Evolutionary conservation across 2,888 invertebrate genomes (phyloP).

Genomic region (Drosophila pseudotalamancana): DNA sequence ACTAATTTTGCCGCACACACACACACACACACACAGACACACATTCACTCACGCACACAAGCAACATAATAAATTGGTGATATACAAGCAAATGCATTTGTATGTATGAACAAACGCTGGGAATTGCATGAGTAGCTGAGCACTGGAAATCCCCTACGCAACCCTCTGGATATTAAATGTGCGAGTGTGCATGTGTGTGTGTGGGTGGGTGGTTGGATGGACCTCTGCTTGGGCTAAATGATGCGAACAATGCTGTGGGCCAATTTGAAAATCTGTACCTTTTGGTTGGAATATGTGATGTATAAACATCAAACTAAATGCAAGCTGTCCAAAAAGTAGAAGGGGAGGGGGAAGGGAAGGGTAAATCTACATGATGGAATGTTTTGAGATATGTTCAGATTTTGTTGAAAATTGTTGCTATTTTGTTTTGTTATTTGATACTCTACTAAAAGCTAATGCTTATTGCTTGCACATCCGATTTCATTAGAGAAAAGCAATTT

Average conservation of each 20-base stretch:
- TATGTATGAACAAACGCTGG: constrained; percentile 11
- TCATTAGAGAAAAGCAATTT: constrained; percentile 41
- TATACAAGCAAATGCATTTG: constrained; percentile 29
- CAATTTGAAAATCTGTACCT: constrained; percentile 28
- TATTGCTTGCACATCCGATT: constrained; percentile 17
- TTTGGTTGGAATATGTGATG: constrained; percentile 12
- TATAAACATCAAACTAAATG: constrained; percentile 18
- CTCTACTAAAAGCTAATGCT: constrained; percentile 17
- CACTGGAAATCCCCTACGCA: constrained; percentile 16
- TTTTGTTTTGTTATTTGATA: constrained; percentile 38
- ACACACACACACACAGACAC: constrained; percentile 24
- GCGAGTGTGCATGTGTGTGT: not conserved
- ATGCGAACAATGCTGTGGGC: constrained; percentile 36
- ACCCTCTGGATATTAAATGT: not conserved
- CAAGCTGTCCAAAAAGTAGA: not conserved
- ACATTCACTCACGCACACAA: constrained; percentile 28
- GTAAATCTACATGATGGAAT: constrained; percentile 27
- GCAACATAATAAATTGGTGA: constrained; percentile 72
- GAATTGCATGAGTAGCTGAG: constrained; percentile 26
- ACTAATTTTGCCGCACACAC: constrained; percentile 65
- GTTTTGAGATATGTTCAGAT: constrained; percentile 12
- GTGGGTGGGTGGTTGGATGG: not conserved
- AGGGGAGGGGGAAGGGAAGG: not conserved
- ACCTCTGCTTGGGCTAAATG: constrained; percentile 30
- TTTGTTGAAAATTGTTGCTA: constrained; percentile 32